phyloP scores from a whole-genome alignment of 2,888 invertebrate genomes.

The Campoplex nolae region DNA sequence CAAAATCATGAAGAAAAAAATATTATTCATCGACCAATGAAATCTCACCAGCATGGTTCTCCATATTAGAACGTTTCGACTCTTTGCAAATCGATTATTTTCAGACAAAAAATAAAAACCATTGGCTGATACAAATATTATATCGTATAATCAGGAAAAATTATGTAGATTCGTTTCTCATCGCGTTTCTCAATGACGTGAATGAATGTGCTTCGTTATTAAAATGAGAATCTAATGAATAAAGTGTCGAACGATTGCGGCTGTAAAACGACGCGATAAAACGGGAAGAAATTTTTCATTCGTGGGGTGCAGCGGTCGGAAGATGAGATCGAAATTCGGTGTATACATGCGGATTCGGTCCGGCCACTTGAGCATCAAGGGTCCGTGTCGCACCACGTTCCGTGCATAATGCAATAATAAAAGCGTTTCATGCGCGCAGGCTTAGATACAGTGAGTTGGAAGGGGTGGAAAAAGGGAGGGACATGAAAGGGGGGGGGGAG shows the following conservation, averaged over 20 bases:
- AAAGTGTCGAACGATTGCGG: conserved; percentile 53
- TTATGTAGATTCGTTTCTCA: no score
- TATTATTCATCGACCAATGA: no score
- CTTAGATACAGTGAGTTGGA: conserved; percentile 54
- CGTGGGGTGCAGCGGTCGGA: neutral
- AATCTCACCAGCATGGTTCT: no score
- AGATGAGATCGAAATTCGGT: conserved; percentile 40
- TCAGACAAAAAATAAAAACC: no score
- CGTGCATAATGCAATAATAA: conserved; percentile 76
- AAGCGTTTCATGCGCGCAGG: conserved; percentile 73
- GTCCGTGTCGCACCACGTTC: conserved; percentile 67
- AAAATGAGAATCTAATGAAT: neutral
- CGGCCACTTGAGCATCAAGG: conserved; percentile 74
- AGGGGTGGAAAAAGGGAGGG: neutral
- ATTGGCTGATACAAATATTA: no score
- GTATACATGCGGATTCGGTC: conserved; percentile 56
- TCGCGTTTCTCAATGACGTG: neutral
- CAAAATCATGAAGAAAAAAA: no score
- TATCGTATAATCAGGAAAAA: no score
- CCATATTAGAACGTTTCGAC: no score
- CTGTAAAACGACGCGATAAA: conserved; percentile 19
- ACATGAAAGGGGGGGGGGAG: neutral
- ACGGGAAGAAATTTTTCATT: conserved; percentile 44
- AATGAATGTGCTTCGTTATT: neutral
- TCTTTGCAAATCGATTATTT: no score